phyloP scores from a whole-genome alignment of 2,797 vertebrate genomes.

The Adrianichthys oophorus region DNA sequence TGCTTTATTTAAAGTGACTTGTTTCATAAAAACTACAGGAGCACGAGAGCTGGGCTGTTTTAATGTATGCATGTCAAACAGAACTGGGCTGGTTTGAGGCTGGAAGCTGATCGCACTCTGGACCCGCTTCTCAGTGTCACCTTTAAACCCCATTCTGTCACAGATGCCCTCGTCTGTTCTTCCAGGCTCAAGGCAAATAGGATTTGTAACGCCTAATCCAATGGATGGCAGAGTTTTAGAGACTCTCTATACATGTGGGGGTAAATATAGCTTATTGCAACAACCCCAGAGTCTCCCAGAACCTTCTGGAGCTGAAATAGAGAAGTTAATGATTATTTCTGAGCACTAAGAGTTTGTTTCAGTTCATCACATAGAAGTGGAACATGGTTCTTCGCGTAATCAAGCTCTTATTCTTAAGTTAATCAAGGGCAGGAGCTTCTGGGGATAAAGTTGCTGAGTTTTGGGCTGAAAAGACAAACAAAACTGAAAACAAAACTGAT shows the following conservation, averaged over 20 bases:
- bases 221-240: slow-evolving; percentile 11
- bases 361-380: too few species aligned
- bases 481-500: too few species aligned
- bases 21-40: background rate
- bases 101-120: background rate
- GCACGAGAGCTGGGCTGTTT: background rate
- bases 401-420: background rate
- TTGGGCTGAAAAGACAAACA: background rate
- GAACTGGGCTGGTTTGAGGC: background rate
- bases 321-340: too few species aligned
- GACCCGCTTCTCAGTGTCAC: slow-evolving; percentile 9
- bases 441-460: slow-evolving; percentile 12
- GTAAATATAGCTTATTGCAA: slow-evolving; percentile 5
- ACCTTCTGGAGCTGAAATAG: slow-evolving; percentile 3
- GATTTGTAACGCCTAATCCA: slow-evolving; percentile 36
- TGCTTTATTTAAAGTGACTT: too few species aligned
- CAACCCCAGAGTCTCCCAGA: background rate
- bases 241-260: slow-evolving; percentile 10
- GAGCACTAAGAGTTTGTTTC: too few species aligned
- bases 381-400: too few species aligned
- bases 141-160: slow-evolving; percentile 16
- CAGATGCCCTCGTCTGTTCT: slow-evolving; percentile 12
- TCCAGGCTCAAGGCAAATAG: slow-evolving; percentile 21
- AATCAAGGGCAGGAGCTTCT: slow-evolving; percentile 39
- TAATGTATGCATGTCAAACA: too few species aligned